Conservation (phyloP, 2,888 invertebrate genomes). For the Gisinianus flammeolus region DNA sequence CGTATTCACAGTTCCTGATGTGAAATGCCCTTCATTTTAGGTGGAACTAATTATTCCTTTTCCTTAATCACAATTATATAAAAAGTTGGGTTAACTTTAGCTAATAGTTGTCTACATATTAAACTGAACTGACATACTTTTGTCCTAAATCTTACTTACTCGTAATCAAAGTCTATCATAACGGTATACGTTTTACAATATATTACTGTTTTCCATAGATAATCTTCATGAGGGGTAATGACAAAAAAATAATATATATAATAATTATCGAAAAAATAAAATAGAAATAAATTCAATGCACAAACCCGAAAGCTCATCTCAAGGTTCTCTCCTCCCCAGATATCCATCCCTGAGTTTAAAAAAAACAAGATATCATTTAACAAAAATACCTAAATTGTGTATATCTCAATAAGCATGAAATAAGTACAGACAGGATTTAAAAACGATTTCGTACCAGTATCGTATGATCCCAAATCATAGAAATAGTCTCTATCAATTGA, state of each 20-base stretch:
- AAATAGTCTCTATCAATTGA: constrained; percentile 94
- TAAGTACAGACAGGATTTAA: no score
- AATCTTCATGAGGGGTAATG: no score
- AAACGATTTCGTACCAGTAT: constrained; percentile 73
- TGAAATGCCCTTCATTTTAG: no score
- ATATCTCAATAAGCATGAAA: no score
- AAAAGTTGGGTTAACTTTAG: neutral
- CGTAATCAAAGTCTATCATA: neutral
- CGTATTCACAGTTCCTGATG: no score
- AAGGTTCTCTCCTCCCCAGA: constrained; percentile 80
- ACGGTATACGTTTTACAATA: no score
- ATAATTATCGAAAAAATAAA: no score
- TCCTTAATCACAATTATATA: neutral
- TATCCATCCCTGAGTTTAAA: constrained; percentile 75
- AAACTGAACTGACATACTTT: neutral
- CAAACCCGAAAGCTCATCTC: constrained; percentile 70
- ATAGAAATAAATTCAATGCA: no score
- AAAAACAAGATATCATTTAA: neutral
- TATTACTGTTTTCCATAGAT: no score
- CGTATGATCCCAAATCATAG: constrained; percentile 96
- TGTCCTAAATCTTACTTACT: neutral
- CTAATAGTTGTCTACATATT: neutral
- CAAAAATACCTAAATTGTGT: no score
- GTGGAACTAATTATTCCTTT: no score
- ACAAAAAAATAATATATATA: no score